Base-by-base conservation (phyloP, 2,888 invertebrate genomes). In the Euspilapteryx auroguttella region DNA sequence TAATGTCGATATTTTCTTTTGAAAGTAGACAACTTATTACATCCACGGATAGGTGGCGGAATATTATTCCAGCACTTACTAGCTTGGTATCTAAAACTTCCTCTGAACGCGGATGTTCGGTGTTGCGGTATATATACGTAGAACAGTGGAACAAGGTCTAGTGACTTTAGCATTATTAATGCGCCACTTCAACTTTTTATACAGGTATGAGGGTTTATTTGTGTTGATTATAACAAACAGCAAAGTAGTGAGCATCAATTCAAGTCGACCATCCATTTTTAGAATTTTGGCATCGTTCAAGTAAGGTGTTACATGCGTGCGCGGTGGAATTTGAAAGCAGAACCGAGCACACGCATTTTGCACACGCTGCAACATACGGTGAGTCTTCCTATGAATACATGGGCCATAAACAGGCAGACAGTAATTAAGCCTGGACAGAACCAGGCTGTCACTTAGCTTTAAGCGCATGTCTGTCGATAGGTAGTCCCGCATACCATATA, bases 261-360 rank as follows among this genome's bases (percentile, higher is more conserved):
- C 11, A 1, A n/a, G 2, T 3, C 25, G 8, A 4, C n/a, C 10
- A 9, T 14, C 15, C 15, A 25, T 25, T 10, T 25, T 25, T 2
- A 15, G 4, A 21, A 32, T 25, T 7, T 13, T 12, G 7, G 12
- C 13, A 2, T 14, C 25, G 11, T 32, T 28, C n/a, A 32, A 20
- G 8, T 25, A 30, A 2, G 26, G 29, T 4, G 33, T 15, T 4
- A 33, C 14, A 12, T 33, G 33, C 3, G 21, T 21, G 3, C 33
- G 24, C 5, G 25, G 28, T 5, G 33, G 33, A 8, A 29, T 26
- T 3, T 21, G 12, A 20, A 24, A 33, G 13, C 28, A 30, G 21
- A 28, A 33, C 1, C 30, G 7, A 17, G 15, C 10, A 23, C 30
- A 33, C 2, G 33, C 33, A 21, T 33, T 33, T 11, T 33, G 30